These are phyloP conservation scores for Lucinisca nassula DNA, from an alignment of 2,888 invertebrate species.

Conservation along the genomic window DNA sequence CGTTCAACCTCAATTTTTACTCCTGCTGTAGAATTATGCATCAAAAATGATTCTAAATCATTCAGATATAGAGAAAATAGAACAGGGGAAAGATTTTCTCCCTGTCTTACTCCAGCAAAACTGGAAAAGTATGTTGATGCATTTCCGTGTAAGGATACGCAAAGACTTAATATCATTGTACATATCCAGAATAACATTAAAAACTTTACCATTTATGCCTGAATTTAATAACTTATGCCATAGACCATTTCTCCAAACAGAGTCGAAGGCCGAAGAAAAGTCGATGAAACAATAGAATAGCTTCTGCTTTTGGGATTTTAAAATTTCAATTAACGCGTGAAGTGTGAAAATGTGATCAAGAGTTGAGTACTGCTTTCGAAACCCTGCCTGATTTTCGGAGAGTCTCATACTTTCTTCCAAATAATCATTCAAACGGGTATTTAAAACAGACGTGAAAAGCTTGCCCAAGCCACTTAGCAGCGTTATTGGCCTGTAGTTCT, in stretches of 20 bases:
- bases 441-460: neutral
- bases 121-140: neutral
- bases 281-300: neutral
- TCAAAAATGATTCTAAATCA: neutral
- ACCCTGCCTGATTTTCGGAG: neutral
- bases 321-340: neutral
- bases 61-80: constrained; percentile 5
- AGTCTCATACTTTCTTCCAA: neutral
- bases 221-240: neutral
- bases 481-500: neutral
- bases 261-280: neutral
- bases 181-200: neutral
- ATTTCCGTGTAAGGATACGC: neutral
- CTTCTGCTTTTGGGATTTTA: neutral
- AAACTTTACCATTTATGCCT: neutral
- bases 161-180: neutral
- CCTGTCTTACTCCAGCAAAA: neutral
- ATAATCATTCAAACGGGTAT: neutral
- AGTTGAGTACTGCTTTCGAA: neutral
- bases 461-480: neutral
- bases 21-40: neutral
- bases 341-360: neutral
- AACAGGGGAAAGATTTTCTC: constrained; percentile 23
- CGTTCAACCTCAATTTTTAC: neutral
- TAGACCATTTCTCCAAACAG: neutral